Evolutionary conservation across 92 coral and sea anemone species (phyloP).

Genomic region (Epizoanthus ramosus): DNA sequence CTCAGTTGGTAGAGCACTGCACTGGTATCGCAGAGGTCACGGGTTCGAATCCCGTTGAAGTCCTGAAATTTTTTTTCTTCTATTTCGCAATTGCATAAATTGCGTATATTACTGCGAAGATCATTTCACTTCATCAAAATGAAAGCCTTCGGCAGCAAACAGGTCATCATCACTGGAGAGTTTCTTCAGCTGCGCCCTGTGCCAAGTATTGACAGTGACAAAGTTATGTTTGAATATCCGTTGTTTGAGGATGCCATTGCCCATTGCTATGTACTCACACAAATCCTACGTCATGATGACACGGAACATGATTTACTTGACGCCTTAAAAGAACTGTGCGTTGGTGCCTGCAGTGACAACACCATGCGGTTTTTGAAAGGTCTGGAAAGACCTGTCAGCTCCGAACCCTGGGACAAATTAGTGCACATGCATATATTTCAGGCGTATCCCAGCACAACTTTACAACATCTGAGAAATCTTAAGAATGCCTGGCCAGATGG

Average conservation of each 20-base stretch:
- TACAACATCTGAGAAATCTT: slow-evolving; percentile 31
- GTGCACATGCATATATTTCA: slow-evolving; percentile 43
- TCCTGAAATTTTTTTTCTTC: no score
- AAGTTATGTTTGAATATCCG: slow-evolving; percentile 28
- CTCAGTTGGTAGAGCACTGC: no score
- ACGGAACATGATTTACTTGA: slow-evolving; percentile 10
- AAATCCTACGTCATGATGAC: slow-evolving; percentile 26
- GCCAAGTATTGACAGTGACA: slow-evolving; percentile 6
- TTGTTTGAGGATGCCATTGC: slow-evolving; percentile 5
- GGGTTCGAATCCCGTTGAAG: no score
- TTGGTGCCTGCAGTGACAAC: not conserved
- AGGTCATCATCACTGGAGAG: slow-evolving; percentile 3
- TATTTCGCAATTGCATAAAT: no score
- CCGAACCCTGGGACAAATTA: not conserved
- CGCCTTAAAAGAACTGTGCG: not conserved
- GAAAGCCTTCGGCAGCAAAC: slow-evolving; percentile 2
- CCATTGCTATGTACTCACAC: slow-evolving; percentile 13
- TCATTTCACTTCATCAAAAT: not conserved
- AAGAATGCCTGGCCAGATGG: slow-evolving; percentile 25
- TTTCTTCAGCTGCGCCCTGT: slow-evolving; percentile 19
- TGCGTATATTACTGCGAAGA: no score
- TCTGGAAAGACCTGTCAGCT: not conserved
- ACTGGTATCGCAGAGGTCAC: no score
- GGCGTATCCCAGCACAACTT: slow-evolving; percentile 27
- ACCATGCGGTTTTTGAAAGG: not conserved